Base-by-base conservation (phyloP, 2,888 invertebrate species). In the Scotopteryx bipunctaria region DNA sequence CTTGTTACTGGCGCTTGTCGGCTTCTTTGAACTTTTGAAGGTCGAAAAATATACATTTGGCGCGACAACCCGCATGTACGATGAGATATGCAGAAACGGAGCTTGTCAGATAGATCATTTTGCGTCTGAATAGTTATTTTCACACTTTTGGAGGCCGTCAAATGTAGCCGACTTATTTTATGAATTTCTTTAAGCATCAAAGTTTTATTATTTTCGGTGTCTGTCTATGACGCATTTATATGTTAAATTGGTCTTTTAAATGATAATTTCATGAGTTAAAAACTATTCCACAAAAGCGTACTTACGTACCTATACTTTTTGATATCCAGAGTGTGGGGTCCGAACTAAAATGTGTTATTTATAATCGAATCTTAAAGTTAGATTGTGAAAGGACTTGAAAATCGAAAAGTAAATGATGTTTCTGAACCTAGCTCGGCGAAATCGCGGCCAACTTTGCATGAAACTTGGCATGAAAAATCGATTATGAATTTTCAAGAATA, bases 11-110 rank as follows among this genome's bases (percentile, higher is more conserved):
- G 71, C 73, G 68, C 80, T 81, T 73, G 76, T 76, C 78, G 73
- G 77, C 73, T 47, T 70, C 78, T 78, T 81, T 83, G 78, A 85
- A 86, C 83, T 86, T 83, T 84, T 83, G 83, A 89, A 89, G 87
- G 89, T 88, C 83, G 78, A 86, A 84, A 87, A 86, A 78, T 77
- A 79, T 69, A 66, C 73, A 67, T 67, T 71, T 60, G 63, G 54
- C 60, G 61, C 52, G 64, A 62, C 66, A 55, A 51, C 48, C n/a
- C 45, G 55, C 42, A 48, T 46, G n/a, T n/a, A 38, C 44, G 47
- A 35, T 40, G 49, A 19, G 27, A 14, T 40, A 29, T 33, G 27
- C 48, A 5, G 19, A 15, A 29, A 16, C n/a, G n/a, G 17, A 38
- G 11, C 17, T 11, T 27, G 6, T 3, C 9, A 16, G 16, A 27